phyloP scores from a whole-genome alignment of 2,888 invertebrate genomes.

The Petrolisthes cinctipes region DNA sequence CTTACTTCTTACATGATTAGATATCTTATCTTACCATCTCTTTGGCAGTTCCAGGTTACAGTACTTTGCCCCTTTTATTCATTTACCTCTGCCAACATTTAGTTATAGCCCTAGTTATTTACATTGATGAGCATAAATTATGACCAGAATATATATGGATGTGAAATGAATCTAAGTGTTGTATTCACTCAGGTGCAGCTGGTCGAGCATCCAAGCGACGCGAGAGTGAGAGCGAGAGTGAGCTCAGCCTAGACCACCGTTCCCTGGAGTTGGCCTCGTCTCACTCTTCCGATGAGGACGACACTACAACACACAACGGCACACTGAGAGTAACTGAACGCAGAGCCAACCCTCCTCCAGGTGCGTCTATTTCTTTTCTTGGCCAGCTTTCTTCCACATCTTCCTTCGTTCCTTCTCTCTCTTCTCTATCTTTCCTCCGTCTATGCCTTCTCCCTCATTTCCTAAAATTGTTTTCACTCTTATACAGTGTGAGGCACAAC shows the following conservation, averaged over 20 bases:
- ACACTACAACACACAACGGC: conserved; percentile 69
- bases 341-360: conserved; percentile 56
- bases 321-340: conserved; percentile 54
- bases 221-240: conserved; percentile 64
- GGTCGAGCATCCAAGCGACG: conserved; percentile 36
- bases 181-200: conserved; percentile 23
- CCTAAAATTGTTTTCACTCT: not conserved
- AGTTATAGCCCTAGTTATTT: too few relatives aligned
- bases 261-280: conserved; percentile 93
- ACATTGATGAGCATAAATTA: too few relatives aligned
- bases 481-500: too few relatives aligned
- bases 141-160: too few relatives aligned
- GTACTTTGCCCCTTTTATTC: too few relatives aligned
- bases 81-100: too few relatives aligned
- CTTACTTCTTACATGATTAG: too few relatives aligned
- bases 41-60: too few relatives aligned
- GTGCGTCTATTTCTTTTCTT: conserved; percentile 13
- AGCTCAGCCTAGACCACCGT: conserved; percentile 74
- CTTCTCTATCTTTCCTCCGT: not conserved
- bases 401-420: not conserved
- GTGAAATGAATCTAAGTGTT: not conserved
- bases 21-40: too few relatives aligned
- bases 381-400: not conserved
- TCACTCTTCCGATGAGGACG: conserved; percentile 92
- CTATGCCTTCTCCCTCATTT: not conserved